These are phyloP conservation scores for Trichomycterus rosablanca DNA, from an alignment of 2,113 vertebrate species.

Conservation along the genomic window DNA sequence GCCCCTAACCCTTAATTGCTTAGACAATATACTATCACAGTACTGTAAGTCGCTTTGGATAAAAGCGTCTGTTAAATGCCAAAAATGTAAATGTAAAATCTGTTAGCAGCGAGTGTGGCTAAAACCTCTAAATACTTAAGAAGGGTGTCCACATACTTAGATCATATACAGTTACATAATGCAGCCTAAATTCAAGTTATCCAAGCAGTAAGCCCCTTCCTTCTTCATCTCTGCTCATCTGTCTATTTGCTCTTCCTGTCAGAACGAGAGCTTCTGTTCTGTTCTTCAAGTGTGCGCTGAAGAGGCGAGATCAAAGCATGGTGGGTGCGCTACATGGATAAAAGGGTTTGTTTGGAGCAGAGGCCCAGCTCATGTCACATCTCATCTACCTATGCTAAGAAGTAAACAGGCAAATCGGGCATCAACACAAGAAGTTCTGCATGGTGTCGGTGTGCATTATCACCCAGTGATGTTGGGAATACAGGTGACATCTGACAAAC, in stretches of 20 bases:
- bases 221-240: not conserved
- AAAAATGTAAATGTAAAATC: too few species aligned
- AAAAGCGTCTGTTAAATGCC: too few species aligned
- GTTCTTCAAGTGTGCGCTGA: conserved; percentile 34
- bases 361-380: not conserved
- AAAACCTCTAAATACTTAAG: too few species aligned
- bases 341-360: conserved; percentile 44
- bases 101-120: too few species aligned
- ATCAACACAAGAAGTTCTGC: not conserved
- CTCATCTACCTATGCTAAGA: not conserved
- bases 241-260: conserved; percentile 9
- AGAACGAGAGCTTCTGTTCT: conserved; percentile 29
- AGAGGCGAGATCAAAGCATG: conserved; percentile 51
- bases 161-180: too few species aligned
- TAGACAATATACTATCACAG: too few species aligned
- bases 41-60: too few species aligned
- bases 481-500: conserved; percentile 21
- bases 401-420: not conserved
- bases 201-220: too few species aligned
- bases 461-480: not conserved
- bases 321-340: conserved; percentile 38
- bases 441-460: not conserved
- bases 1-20: too few species aligned
- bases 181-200: too few species aligned
- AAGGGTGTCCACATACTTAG: too few species aligned